These are phyloP conservation scores for Halocaridina rubra DNA, from an alignment of 2,888 invertebrate species.

Conservation along the genomic window DNA sequence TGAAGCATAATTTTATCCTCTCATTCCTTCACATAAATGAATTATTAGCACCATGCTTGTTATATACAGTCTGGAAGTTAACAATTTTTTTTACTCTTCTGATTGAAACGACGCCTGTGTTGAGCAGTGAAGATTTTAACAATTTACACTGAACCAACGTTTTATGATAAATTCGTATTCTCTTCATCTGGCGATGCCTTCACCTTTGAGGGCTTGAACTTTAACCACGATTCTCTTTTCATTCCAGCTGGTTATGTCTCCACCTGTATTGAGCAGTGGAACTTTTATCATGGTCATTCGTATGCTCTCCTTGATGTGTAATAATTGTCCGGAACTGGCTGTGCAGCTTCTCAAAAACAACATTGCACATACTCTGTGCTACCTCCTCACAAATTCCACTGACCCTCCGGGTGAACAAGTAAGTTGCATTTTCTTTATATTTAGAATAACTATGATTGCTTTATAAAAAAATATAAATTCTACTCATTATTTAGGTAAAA, in stretches of 20 bases:
- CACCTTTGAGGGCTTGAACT: not conserved
- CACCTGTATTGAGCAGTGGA: slow-evolving; percentile 92
- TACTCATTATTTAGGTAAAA: no score
- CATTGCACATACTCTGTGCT: slow-evolving; percentile 94
- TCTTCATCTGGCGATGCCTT: not conserved
- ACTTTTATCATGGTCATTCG: slow-evolving; percentile 97
- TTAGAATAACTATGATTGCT: no score
- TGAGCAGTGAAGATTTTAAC: no score
- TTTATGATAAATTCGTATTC: no score
- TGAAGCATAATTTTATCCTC: no score
- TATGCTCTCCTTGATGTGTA: slow-evolving; percentile 96
- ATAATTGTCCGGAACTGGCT: slow-evolving; percentile 93
- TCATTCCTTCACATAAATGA: no score
- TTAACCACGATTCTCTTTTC: not conserved
- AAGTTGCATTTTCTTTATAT: not conserved
- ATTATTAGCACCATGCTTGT: no score
- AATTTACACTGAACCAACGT: no score
- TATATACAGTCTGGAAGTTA: no score
- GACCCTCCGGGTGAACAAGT: slow-evolving; percentile 70
- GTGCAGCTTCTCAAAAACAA: slow-evolving; percentile 92
- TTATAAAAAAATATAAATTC: no score
- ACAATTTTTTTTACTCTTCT: no score
- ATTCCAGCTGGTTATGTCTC: slow-evolving; percentile 86
- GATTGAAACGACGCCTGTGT: no score
- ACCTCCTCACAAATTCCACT: slow-evolving; percentile 90